These are phyloP conservation scores for Stenodera caucasica DNA, from an alignment of 2,888 invertebrate species.

Conservation along the genomic window DNA sequence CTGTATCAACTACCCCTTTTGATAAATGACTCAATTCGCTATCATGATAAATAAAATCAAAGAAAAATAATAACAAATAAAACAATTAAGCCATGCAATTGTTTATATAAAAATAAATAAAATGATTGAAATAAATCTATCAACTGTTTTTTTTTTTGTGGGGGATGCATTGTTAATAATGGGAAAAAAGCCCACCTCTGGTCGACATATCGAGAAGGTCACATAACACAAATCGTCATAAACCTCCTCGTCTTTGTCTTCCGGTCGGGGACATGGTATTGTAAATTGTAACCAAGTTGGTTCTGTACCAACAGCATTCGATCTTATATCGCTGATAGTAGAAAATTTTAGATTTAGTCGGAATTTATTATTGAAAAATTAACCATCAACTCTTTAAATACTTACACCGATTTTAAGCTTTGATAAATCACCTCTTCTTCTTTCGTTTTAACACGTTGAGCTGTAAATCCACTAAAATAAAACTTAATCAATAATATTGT, in stretches of 20 bases:
- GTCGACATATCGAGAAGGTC: slow-evolving; percentile 69
- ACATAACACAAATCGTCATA: slow-evolving; percentile 89
- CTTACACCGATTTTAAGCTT: slow-evolving; percentile 80
- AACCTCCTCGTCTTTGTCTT: slow-evolving; percentile 76
- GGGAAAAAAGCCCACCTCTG: slow-evolving; percentile 62
- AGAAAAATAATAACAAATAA: slow-evolving; percentile 35
- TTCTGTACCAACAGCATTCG: slow-evolving; percentile 47
- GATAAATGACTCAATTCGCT: slow-evolving; percentile 40
- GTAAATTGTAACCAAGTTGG: slow-evolving; percentile 70
- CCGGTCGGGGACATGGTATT: slow-evolving; percentile 63
- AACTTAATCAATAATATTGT: slow-evolving; percentile 5
- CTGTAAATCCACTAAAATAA: slow-evolving; percentile 76
- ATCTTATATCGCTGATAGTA: slow-evolving; percentile 23
- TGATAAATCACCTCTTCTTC: slow-evolving; percentile 86
- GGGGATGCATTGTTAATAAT: neutral
- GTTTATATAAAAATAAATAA: no score
- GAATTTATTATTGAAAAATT: no score
- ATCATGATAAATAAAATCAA: slow-evolving; percentile 40
- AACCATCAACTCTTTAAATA: slow-evolving; percentile 43
- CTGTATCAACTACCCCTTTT: slow-evolving; percentile 30
- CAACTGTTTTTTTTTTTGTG: no score
- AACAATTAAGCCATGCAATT: slow-evolving; percentile 23
- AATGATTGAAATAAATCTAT: no score
- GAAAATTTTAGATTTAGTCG: no score
- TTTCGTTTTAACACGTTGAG: slow-evolving; percentile 66